These are phyloP conservation scores for Zaprionus capensis DNA, from an alignment of 1,140 invertebrate genomes.

Conservation along the genomic window DNA sequence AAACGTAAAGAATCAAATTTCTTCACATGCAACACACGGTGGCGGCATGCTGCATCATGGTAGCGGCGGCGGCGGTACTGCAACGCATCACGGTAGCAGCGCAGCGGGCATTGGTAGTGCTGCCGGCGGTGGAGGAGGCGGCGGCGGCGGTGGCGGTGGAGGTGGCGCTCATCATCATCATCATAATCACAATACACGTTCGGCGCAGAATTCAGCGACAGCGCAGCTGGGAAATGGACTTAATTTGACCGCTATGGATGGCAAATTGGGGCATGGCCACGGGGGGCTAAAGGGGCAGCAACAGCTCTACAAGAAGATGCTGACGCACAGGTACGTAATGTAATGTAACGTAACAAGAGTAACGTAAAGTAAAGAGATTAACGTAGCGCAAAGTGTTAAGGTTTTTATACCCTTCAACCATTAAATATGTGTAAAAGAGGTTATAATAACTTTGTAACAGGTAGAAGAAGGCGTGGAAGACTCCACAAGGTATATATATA, in stretches of 20 bases:
- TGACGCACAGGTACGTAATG: slow-evolving; percentile 57
- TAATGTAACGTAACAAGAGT: slow-evolving; percentile 8
- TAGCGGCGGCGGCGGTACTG: slow-evolving; percentile 20
- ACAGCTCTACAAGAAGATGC: slow-evolving; percentile 76
- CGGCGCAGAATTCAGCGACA: slow-evolving; percentile 62
- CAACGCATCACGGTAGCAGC: slow-evolving; percentile 50
- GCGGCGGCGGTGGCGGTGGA: not conserved
- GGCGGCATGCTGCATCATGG: slow-evolving; percentile 38
- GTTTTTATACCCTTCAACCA: too few relatives aligned
- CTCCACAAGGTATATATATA: too few relatives aligned
- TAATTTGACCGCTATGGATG: slow-evolving; percentile 32
- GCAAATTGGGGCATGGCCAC: slow-evolving; percentile 61
- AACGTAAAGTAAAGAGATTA: too few relatives aligned
- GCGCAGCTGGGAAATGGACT: slow-evolving; percentile 51
- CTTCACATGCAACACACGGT: slow-evolving; percentile 26
- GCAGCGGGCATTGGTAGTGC: slow-evolving; percentile 21
- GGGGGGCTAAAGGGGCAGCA: slow-evolving; percentile 61
- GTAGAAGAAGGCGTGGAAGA: too few relatives aligned
- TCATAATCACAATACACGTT: slow-evolving; percentile 63
- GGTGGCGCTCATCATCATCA: slow-evolving; percentile 52
- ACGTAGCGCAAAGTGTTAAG: too few relatives aligned
- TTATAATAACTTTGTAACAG: too few relatives aligned
- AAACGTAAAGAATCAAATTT: slow-evolving; percentile 78
- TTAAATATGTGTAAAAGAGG: too few relatives aligned
- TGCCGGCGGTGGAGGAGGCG: not conserved